These are phyloP conservation scores for Strix aluco DNA, from an alignment of 2,113 vertebrate species.

Conservation along the genomic window DNA sequence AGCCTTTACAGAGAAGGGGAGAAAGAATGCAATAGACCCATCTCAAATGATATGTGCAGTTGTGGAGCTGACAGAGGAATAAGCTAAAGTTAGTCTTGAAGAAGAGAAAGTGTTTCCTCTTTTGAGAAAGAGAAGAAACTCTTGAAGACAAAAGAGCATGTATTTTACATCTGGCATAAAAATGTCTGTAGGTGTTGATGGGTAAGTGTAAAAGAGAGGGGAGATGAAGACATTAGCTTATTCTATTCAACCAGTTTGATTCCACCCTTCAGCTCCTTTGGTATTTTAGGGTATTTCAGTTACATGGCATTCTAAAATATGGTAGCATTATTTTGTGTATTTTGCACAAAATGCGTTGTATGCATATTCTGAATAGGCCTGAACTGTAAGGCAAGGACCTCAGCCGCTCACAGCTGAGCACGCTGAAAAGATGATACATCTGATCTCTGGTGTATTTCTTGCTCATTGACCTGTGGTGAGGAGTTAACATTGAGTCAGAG, in stretches of 20 bases:
- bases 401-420: neutral
- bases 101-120: too few relatives aligned
- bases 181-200: neutral
- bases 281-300: neutral
- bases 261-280: neutral
- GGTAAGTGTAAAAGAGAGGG: neutral
- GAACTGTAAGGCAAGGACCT: neutral
- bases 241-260: neutral
- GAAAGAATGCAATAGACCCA: neutral
- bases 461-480: neutral
- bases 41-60: neutral
- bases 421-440: neutral
- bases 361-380: neutral
- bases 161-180: neutral
- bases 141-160: neutral
- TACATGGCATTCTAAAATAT: neutral
- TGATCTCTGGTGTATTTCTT: neutral
- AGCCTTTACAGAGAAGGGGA: neutral
- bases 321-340: neutral
- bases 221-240: neutral
- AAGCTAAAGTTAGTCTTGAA: too few relatives aligned
- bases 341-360: neutral
- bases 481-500: constrained; percentile 8
- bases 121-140: neutral
- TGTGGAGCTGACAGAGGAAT: neutral